A percentile compares a stretch with the other conserved stretches of the same genome.
Conservation (phyloP, 2,888 invertebrate genomes). For the Metallyticus violacea region DNA sequence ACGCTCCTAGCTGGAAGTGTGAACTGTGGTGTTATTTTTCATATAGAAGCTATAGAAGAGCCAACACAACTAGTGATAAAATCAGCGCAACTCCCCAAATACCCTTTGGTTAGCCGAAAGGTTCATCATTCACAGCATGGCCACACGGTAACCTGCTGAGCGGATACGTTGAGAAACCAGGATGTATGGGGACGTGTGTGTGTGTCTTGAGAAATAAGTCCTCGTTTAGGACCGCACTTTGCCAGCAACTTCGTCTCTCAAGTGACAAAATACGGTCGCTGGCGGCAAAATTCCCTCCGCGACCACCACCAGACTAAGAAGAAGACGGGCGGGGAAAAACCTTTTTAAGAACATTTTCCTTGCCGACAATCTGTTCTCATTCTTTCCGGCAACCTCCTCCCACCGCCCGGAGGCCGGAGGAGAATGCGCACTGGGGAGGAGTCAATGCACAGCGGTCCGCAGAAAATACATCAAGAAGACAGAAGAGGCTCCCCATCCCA, state of each 20-base stretch:
- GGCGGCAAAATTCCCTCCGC: background rate
- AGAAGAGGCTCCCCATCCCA: background rate
- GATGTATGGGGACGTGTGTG: background rate
- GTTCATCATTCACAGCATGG: background rate
- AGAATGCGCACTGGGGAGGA: background rate
- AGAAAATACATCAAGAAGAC: conserved; percentile 16
- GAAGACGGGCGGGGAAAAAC: background rate
- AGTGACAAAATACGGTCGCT: background rate
- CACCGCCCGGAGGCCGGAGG: background rate
- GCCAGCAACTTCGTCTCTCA: background rate
- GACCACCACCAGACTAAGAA: background rate
- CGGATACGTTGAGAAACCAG: background rate
- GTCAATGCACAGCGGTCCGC: conserved; percentile 14
- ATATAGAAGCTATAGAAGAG: background rate
- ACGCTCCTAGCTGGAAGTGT: background rate
- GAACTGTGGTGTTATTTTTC: background rate
- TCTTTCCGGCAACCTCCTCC: background rate
- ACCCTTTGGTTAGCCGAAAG: background rate
- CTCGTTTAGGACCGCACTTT: background rate
- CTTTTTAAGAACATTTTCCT: background rate
- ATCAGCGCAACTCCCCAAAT: background rate
- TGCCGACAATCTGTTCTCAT: conserved; percentile 13
- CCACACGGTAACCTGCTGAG: background rate
- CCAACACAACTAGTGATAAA: background rate
- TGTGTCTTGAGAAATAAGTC: background rate